phyloP scores from a whole-genome alignment of 2,888 invertebrate genomes.

The Tetrapedia diversipes region DNA sequence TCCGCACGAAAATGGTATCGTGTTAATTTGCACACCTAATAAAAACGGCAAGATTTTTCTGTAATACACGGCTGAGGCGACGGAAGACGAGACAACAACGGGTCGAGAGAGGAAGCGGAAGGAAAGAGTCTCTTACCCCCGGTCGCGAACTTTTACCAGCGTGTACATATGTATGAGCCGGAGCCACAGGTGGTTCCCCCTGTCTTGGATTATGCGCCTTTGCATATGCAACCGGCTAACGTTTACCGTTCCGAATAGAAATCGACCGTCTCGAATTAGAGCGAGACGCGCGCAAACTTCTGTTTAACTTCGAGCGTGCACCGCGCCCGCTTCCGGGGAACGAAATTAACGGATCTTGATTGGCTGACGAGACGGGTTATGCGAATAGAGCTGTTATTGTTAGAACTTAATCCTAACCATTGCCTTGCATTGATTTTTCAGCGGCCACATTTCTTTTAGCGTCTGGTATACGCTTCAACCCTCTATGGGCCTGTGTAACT shows the following conservation, averaged over 20 bases:
- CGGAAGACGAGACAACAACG: background rate
- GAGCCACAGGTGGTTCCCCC: slow-evolving; percentile 69
- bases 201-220: slow-evolving; percentile 56
- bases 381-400: too few species aligned
- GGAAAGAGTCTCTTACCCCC: slow-evolving; percentile 15
- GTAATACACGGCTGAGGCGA: too few species aligned
- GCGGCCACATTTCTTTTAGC: too few species aligned
- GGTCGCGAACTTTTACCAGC: slow-evolving; percentile 45
- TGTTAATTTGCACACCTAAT: too few species aligned
- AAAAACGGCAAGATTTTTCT: too few species aligned
- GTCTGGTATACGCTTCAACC: too few species aligned
- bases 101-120: slow-evolving; percentile 13
- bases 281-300: background rate
- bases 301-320: background rate
- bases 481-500: too few species aligned
- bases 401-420: too few species aligned
- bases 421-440: too few species aligned
- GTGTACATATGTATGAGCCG: slow-evolving; percentile 48
- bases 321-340: background rate
- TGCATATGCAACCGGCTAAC: slow-evolving; percentile 31
- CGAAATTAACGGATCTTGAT: background rate
- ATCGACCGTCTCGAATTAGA: slow-evolving; percentile 1
- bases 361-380: background rate
- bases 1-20: too few species aligned
- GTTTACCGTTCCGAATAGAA: slow-evolving; percentile 1